Conservation (phyloP, 2,888 invertebrate species). For the Scaptomyza polygonia region DNA sequence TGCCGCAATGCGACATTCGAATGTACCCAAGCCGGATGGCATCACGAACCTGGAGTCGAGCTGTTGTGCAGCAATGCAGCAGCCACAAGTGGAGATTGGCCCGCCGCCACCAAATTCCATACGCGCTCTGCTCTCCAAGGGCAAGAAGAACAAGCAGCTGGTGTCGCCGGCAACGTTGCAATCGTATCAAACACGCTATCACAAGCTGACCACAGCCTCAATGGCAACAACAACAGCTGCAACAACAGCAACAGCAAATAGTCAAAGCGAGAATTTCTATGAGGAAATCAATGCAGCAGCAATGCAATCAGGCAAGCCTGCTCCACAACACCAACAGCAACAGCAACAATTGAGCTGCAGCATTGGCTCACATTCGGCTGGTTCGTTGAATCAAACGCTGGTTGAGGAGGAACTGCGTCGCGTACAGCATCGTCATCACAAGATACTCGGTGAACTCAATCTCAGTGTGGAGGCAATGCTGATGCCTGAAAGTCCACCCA, state of each 20-base stretch:
- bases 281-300: conserved; percentile 80
- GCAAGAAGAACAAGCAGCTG: conserved; percentile 82
- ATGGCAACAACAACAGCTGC: background rate
- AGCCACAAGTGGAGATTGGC: conserved; percentile 50
- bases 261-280: conserved; percentile 75
- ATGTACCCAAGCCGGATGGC: conserved; percentile 87
- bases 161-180: conserved; percentile 85
- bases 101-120: conserved; percentile 84
- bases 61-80: conserved; percentile 25
- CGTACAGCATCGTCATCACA: conserved; percentile 92
- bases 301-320: conserved; percentile 40
- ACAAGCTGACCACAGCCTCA: conserved; percentile 82
- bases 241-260: background rate
- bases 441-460: conserved; percentile 93
- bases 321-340: conserved; percentile 16
- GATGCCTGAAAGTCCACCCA: conserved; percentile 90
- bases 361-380: conserved; percentile 86
- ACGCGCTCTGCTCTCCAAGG: conserved; percentile 83
- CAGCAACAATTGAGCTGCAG: conserved; percentile 57
- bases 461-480: conserved; percentile 95
- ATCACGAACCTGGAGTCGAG: conserved; percentile 16
- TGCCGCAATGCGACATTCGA: conserved; percentile 87
- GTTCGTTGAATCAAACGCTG: conserved; percentile 89
- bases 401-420: conserved; percentile 93
- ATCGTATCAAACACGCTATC: conserved; percentile 90